Evolutionary conservation across 2,797 vertebrate species (phyloP).

Genomic region (Acomys russatus): DNA sequence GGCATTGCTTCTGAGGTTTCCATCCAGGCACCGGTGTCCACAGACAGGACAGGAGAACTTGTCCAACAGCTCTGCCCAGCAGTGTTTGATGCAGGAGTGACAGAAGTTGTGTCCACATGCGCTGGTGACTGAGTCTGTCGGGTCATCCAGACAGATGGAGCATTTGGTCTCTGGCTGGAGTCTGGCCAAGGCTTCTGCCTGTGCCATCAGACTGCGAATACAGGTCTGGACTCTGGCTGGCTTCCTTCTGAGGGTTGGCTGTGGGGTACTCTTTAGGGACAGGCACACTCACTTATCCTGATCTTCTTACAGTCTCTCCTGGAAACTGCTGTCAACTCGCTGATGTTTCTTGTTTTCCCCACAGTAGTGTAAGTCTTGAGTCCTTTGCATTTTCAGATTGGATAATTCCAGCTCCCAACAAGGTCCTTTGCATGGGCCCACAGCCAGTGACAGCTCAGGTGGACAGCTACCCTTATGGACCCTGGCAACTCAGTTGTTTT

Average conservation of each 20-base stretch:
- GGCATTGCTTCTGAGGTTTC: conserved; percentile 88
- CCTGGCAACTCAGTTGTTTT: background rate
- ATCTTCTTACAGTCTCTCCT: background rate
- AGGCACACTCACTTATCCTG: background rate
- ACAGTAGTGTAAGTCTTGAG: background rate
- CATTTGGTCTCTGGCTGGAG: conserved; percentile 69
- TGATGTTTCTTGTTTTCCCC: background rate
- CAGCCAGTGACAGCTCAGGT: background rate
- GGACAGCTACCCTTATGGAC: background rate
- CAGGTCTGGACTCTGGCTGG: background rate
- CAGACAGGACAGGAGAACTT: conserved; percentile 90
- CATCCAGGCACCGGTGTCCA: conserved; percentile 87
- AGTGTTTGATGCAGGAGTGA: conserved; percentile 59
- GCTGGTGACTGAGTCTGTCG: conserved; percentile 74
- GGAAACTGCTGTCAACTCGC: background rate
- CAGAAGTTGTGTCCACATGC: conserved; percentile 91
- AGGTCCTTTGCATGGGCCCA: background rate
- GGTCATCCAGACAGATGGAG: conserved; percentile 74
- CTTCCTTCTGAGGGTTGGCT: background rate
- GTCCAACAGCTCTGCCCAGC: background rate
- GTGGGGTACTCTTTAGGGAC: background rate
- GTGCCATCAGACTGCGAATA: background rate
- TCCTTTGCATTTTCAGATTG: background rate
- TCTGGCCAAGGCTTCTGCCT: background rate
- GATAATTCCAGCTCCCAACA: background rate